Conservation (phyloP, 53 echinoderm and acorn worm species). For the Crossaster papposus region DNA sequence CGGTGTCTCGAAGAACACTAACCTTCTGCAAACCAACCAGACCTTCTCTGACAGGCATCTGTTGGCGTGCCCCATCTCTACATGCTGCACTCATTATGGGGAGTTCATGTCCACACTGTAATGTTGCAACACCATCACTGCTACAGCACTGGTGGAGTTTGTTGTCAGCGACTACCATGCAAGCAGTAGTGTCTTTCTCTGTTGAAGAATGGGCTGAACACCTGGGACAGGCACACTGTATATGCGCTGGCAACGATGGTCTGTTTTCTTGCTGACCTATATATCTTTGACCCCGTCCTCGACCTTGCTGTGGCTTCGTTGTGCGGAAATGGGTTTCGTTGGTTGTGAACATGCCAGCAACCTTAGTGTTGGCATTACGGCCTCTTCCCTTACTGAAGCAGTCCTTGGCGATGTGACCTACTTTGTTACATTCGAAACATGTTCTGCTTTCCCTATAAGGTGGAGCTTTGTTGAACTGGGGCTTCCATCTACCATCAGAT, state of each 20-base stretch:
- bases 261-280: background rate
- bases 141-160: constrained; percentile 1
- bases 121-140: background rate
- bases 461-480: background rate
- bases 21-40: constrained; percentile 12
- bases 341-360: too few species aligned
- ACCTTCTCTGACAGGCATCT: constrained; percentile 17
- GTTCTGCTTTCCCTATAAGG: background rate
- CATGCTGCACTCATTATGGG: constrained; percentile 12
- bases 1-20: constrained; percentile 60
- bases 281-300: background rate
- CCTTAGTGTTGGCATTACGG: too few species aligned
- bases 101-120: constrained; percentile 17
- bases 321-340: too few species aligned
- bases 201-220: background rate
- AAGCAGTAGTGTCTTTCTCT: background rate
- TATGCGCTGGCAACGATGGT: background rate
- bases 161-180: background rate
- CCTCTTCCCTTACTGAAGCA: too few species aligned
- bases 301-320: too few species aligned
- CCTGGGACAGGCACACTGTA: background rate
- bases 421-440: background rate
- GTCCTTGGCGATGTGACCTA: constrained; percentile 7
- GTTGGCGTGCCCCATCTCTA: background rate
- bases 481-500: background rate